Percentiles rank a stretch among this genome's conserved stretches.
These are phyloP conservation scores for Rhabdomys pumilio DNA, from an alignment of 2,797 vertebrate genomes.

Conservation along the genomic window DNA sequence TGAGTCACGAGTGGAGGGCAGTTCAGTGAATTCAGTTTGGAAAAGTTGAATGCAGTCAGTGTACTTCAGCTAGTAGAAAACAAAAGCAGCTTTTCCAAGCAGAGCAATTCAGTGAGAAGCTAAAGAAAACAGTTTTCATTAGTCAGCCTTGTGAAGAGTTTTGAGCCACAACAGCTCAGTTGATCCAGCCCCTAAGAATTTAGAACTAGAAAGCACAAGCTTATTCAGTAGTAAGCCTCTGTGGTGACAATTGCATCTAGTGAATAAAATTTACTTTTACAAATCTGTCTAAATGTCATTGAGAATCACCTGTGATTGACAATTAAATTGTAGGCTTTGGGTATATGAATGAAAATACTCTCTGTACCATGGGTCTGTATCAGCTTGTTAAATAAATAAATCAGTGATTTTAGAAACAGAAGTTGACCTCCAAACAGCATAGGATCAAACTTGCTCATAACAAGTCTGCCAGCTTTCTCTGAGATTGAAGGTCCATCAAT, in stretches of 20 bases:
- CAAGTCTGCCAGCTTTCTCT: neutral
- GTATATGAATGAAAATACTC: neutral
- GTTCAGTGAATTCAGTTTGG: neutral
- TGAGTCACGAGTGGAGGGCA: neutral
- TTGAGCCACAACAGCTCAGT: neutral
- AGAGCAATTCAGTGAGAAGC: neutral
- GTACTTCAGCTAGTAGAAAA: neutral
- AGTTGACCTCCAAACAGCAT: neutral
- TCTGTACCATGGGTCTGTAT: neutral
- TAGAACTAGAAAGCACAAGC: neutral
- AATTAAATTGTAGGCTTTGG: neutral
- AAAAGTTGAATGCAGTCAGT: neutral
- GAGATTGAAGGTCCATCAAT: neutral
- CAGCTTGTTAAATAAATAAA: neutral
- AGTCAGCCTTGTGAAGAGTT: neutral
- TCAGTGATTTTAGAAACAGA: neutral
- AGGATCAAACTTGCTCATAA: neutral
- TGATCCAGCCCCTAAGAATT: neutral
- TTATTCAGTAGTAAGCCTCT: neutral
- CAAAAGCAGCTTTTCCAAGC: neutral
- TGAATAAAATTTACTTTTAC: neutral
- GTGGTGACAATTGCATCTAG: neutral
- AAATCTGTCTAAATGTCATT: neutral
- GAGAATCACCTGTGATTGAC: neutral
- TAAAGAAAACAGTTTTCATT: neutral